Conservation (phyloP, 2,888 invertebrate species). For the Mesorhabditis sp. region DNA sequence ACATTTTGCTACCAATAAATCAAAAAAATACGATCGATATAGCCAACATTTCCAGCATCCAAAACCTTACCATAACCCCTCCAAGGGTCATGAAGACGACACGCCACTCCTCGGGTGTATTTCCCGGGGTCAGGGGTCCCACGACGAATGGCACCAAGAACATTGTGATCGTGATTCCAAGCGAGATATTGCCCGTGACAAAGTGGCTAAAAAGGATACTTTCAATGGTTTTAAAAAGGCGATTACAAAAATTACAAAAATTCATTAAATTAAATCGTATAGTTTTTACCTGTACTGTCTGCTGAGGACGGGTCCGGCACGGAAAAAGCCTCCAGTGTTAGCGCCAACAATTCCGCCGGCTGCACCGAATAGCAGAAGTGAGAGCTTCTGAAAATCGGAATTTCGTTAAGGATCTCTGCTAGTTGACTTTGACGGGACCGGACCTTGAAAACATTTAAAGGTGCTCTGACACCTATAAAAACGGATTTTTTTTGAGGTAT, state of each 20-base stretch:
- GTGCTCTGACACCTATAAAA: too few relatives aligned
- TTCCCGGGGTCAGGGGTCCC: conserved; percentile 39
- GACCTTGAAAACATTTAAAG: too few relatives aligned
- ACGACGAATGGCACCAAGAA: conserved; percentile 47
- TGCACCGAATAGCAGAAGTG: not conserved
- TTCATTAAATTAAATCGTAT: not conserved
- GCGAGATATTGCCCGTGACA: conserved; percentile 56
- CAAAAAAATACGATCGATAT: too few relatives aligned
- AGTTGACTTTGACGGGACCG: too few relatives aligned
- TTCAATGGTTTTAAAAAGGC: too few relatives aligned
- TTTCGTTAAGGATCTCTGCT: too few relatives aligned
- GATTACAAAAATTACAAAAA: not conserved
- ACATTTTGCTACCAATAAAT: too few relatives aligned
- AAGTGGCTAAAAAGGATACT: conserved; percentile 43
- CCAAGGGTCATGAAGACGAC: conserved; percentile 39
- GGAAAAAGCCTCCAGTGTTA: conserved; percentile 29
- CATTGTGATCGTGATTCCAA: conserved; percentile 53
- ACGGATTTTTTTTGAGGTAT: too few relatives aligned
- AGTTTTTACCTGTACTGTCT: conserved; percentile 33
- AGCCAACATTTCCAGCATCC: too few relatives aligned
- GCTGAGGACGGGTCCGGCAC: conserved; percentile 45
- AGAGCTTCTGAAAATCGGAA: not conserved
- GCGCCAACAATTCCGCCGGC: conserved; percentile 5
- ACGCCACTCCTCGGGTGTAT: conserved; percentile 50
- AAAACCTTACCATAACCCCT: conserved; percentile 31